Base-by-base conservation (phyloP, 2,797 vertebrate species). In the Atherinosoma microstoma region DNA sequence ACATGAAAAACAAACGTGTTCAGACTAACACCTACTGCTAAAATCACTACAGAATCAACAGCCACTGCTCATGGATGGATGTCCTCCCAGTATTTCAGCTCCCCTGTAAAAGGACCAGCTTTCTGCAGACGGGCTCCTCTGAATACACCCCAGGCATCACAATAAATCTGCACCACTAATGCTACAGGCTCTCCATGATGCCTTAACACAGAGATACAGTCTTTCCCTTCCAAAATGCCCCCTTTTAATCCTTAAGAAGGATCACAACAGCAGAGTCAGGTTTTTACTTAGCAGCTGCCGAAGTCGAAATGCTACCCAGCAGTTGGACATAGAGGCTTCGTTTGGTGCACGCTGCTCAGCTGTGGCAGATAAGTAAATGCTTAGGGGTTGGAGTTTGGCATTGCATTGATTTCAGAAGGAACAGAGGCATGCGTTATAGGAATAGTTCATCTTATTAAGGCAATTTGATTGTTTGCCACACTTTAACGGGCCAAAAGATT, bases 371-470 rank as follows among this genome's bases (percentile, higher is more conserved):
- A 80, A 84, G 45, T 35, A 38, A 30, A 42, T 35, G 15, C 83
- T 78, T 20, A 27, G 7, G 16, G 27, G 36, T 51, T 45, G 38
- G 13, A 35, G 62, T 40, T 27, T 40, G 67, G 2, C 40, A 62
- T 83, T 86, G 84, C 80, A 82, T 86, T 78, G 79, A 54, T 71
- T 78, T 78, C 58, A 45, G 58, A 38, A 72, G 58, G 69, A 78
- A 73, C 32, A 32, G 80, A 80, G 69, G 62, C 51, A 6, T 51
- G 63, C 61, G 80, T 76, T 59, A 77, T 65, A 73, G 66, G 12
- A 74, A 57, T 24, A 62, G 80, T 85, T 86, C 71, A 87, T 88
- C 78, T 73, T 60, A 76, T 86, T 82, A 79, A 53, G 47, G 58
- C 60, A 24, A 79, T 84, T 56, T 72, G 67, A 85, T 80, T 84